Conservation (phyloP, 2,797 vertebrate genomes). For the Periparus ater region DNA sequence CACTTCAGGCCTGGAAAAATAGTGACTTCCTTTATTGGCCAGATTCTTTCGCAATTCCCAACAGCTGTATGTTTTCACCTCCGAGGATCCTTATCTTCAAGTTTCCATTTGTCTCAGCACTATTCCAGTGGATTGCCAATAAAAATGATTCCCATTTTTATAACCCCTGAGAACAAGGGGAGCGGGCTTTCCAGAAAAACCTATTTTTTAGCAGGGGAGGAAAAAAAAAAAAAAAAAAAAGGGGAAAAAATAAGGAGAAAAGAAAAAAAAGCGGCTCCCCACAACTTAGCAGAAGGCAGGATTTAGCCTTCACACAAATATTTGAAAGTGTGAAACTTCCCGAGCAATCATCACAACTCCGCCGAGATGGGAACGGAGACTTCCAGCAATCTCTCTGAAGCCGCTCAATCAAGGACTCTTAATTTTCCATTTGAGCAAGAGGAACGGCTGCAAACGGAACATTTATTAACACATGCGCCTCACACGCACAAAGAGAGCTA, state of each 20-base stretch:
- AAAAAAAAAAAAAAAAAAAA: background rate
- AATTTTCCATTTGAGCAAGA: slow-evolving; percentile 59
- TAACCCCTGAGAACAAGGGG: slow-evolving; percentile 78
- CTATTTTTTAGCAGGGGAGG: background rate
- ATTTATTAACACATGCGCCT: slow-evolving; percentile 63
- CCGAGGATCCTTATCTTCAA: slow-evolving; percentile 86
- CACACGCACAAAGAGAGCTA: slow-evolving; percentile 28
- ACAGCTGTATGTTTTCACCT: slow-evolving; percentile 86
- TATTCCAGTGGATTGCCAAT: slow-evolving; percentile 84
- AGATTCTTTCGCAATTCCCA: slow-evolving; percentile 88
- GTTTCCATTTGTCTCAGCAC: slow-evolving; percentile 86
- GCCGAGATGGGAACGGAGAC: slow-evolving; percentile 18
- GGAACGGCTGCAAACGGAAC: slow-evolving; percentile 42
- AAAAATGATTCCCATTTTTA: slow-evolving; percentile 85
- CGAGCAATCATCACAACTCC: background rate
- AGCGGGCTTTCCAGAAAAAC: slow-evolving; percentile 66
- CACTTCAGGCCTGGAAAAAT: slow-evolving; percentile 93
- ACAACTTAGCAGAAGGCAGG: slow-evolving; percentile 50
- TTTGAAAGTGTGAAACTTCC: slow-evolving; percentile 53
- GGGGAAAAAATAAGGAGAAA: background rate
- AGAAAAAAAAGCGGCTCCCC: background rate
- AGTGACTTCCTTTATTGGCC: slow-evolving; percentile 99
- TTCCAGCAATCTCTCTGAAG: slow-evolving; percentile 48
- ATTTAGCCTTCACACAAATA: slow-evolving; percentile 67
- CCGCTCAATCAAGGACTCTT: slow-evolving; percentile 50